Evolutionary conservation across 2,888 invertebrate species (phyloP), one percentile per base, ranked within the genome.

Genomic region (Onchidella celtica): DNA sequence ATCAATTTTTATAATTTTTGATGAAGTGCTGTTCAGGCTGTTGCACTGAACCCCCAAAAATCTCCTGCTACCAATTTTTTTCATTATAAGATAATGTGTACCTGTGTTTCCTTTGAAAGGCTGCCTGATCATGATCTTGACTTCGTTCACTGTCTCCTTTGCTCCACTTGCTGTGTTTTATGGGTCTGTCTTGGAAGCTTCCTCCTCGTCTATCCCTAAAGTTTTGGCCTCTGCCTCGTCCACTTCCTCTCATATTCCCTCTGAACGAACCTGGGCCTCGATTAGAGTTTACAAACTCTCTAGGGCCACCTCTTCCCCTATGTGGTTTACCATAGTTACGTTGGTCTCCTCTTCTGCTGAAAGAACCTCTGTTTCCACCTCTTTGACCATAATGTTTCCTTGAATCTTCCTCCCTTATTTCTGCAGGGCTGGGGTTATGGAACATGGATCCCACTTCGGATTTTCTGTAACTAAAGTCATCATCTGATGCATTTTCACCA

Each of bases 341-440:
- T n/a, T 34, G 27, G 24, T 14, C 29, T 3, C 29, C 63, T 27
- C 65, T 27, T 75, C 32, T 75, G 3, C 40, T 61, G n/a, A 21
- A 65, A 29, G 29, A 14, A n/a, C 65, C 61, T 24, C 61, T 24
- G 9, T 57, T 27, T 36, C 29, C 47, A n/a, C 6, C 61, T 61
- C n/a, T 24, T 6, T 61, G 4, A 61, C 14, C 6, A 6, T n/a
- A 6, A 6, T 47, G 47, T 47, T 17, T 47, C 47, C 47, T 66
- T 32, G 65, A 40, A 40, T 66, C 29, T 29, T 59, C 34, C 24
- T 72, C 55, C 59, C 73, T 57, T 38, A 68, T 40, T 21, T 69
- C 63, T 55, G 36, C 38, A 59, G 79, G 86, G 86, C 17, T 83
- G 84, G 65, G 87, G 84, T 55, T 84, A 76, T 59, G 87, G 84